These are phyloP conservation scores for Phymanthus crucifer DNA, from an alignment of 92 coral and sea anemone genomes.

Conservation along the genomic window DNA sequence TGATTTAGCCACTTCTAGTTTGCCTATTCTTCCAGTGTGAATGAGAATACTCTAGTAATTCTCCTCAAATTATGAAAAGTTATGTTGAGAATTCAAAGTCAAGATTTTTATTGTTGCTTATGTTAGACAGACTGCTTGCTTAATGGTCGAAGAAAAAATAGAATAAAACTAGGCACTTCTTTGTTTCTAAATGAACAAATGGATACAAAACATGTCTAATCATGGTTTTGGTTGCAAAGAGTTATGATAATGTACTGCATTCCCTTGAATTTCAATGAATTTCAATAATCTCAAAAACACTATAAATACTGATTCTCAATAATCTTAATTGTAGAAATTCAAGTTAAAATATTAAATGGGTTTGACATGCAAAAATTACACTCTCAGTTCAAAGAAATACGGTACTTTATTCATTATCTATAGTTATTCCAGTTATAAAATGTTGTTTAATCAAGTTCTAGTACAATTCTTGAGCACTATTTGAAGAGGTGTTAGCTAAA, in stretches of 20 bases:
- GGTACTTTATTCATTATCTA: too few relatives aligned
- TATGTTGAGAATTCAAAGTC: neutral
- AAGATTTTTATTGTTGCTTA: neutral
- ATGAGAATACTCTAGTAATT: too few relatives aligned
- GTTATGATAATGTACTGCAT: neutral
- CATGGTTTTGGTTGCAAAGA: neutral
- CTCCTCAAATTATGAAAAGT: too few relatives aligned
- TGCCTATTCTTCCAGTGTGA: too few relatives aligned
- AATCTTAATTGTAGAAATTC: slow-evolving; percentile 6
- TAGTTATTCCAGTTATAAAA: too few relatives aligned
- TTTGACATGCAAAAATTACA: neutral
- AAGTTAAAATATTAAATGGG: neutral
- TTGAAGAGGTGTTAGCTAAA: too few relatives aligned
- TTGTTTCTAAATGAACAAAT: neutral
- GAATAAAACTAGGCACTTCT: neutral
- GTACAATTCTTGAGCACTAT: too few relatives aligned
- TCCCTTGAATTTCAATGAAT: slow-evolving; percentile 6
- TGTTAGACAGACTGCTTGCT: neutral
- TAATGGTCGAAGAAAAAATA: neutral
- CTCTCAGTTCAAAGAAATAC: neutral
- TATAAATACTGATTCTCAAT: neutral
- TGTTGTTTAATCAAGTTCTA: too few relatives aligned
- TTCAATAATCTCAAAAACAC: neutral
- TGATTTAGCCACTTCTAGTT: too few relatives aligned
- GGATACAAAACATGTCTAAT: slow-evolving; percentile 2